Evolutionary conservation across 2,888 invertebrate genomes (phyloP), one percentile per base, ranked within the genome.

Genomic region (Euzetes globulus): DNA sequence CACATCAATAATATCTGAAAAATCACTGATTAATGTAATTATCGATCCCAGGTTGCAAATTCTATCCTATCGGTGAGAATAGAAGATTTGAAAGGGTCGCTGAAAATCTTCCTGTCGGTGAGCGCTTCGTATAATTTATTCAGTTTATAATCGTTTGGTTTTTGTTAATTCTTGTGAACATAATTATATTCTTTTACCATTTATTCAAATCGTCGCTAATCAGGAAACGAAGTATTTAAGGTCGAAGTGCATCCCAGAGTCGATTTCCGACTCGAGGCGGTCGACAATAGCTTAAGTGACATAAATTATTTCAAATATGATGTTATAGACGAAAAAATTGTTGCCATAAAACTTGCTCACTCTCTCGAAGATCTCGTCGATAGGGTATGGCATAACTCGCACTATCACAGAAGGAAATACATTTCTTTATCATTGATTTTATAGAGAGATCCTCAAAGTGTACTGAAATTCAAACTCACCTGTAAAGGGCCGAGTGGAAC

Each of bases 211-310:
- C 2, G 17, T 25, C 52, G 19, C 52, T 52, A 52, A 19, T n/a
- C 55, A 78, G 92, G 91, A 15, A 88, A 89, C 73, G 91, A 91
- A 82, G 89, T 92, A 15, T 84, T 92, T 33, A 86, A 86, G 77
- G 86, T 92, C 7, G 90, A 91, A 84, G 92, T 92, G n/a, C 89
- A 90, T 85, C 92, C 92, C 7, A 87, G 91, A 82, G 87, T 87
- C 78, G 89, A 89, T 81, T 84, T 91, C 71, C 87, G 86, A 76
- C 84, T 91, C 47, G 88, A 89, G 81, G 87, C 90, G 0, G 87
- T 90, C 22, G 90, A 90, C 81, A 77, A 77, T 77, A 79, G 78
- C 74, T 71, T 79, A 37, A 78, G 78, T 72, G 80, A 81, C 75
- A 79, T 79, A 63, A 79, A 78, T 52, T 89, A 89, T 81, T 91